A percentile compares a stretch with the other conserved stretches of the same genome.
Conservation (phyloP, 1,140 invertebrate species). For the Cotesia vestalis region DNA sequence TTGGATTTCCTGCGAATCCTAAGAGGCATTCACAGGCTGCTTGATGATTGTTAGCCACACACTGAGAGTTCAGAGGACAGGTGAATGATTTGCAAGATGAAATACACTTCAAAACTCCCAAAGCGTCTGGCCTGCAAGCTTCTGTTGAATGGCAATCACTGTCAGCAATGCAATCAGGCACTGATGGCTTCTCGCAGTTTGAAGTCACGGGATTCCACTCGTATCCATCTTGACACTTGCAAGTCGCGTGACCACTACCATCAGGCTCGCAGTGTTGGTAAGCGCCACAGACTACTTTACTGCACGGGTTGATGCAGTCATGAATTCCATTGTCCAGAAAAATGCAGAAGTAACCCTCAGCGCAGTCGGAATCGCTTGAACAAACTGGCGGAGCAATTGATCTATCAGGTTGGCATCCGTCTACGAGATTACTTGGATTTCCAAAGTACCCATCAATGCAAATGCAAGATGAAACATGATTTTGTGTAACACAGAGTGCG, state of each 20-base stretch:
- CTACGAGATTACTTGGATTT: slow-evolving; percentile 78
- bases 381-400: slow-evolving; percentile 68
- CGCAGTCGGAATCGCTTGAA: slow-evolving; percentile 75
- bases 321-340: slow-evolving; percentile 69
- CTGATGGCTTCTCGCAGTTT: slow-evolving; percentile 82
- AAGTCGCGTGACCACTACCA: slow-evolving; percentile 72
- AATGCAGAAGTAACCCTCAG: slow-evolving; percentile 70
- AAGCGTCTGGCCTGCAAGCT: slow-evolving; percentile 81
- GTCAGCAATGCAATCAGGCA: slow-evolving; percentile 80
- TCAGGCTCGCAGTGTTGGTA: slow-evolving; percentile 83
- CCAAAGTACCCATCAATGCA: slow-evolving; percentile 83
- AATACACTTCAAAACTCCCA: slow-evolving; percentile 85
- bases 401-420: slow-evolving; percentile 78
- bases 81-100: slow-evolving; percentile 81
- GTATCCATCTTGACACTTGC: slow-evolving; percentile 79
- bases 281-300: slow-evolving; percentile 78
- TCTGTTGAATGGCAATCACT: slow-evolving; percentile 75
- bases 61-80: slow-evolving; percentile 84
- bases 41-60: slow-evolving; percentile 77
- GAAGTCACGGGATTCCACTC: slow-evolving; percentile 85
- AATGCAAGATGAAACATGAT: slow-evolving; percentile 85
- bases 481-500: slow-evolving; percentile 82
- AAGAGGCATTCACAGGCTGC: slow-evolving; percentile 81
- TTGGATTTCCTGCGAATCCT: slow-evolving; percentile 87
- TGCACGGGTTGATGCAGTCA: slow-evolving; percentile 81